A percentile compares a stretch with the other conserved stretches of the same genome.
Conservation (phyloP, 2,113 vertebrate species). For the Epinephelus fuscoguttatus region DNA sequence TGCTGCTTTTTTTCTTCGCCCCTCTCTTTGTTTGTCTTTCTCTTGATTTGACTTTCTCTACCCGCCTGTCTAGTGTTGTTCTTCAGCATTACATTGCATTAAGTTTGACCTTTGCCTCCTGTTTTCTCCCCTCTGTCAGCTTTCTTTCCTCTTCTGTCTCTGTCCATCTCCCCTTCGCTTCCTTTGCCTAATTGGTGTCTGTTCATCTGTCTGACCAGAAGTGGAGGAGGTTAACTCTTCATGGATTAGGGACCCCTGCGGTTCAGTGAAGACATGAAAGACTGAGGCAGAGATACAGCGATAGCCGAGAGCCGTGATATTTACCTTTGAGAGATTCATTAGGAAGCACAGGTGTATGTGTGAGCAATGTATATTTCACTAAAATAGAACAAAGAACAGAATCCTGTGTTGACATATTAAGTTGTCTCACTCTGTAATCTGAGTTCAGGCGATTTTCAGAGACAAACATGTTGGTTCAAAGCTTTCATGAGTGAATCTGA, state of each 20-base stretch:
- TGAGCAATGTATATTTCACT: not conserved
- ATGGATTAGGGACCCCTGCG: slow-evolving; percentile 62
- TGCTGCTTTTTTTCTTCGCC: not conserved
- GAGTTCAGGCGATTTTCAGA: not conserved
- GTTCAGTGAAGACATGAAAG: slow-evolving; percentile 41
- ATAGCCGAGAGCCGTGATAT: not conserved
- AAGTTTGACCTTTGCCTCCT: slow-evolving; percentile 47
- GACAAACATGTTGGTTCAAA: not conserved
- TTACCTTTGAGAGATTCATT: not conserved
- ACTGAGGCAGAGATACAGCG: not conserved
- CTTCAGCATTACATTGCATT: not conserved
- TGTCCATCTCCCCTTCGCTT: not conserved
- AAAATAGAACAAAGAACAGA: not conserved
- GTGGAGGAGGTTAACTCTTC: slow-evolving; percentile 39
- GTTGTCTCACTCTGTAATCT: not conserved
- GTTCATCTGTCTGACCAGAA: not conserved
- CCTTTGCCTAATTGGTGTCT: slow-evolving; percentile 52
- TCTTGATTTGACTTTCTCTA: not conserved
- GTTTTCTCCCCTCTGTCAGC: slow-evolving; percentile 20
- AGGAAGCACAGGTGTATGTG: not conserved
- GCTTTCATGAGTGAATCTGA: slow-evolving; percentile 24
- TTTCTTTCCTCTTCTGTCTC: slow-evolving; percentile 42
- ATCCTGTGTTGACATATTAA: not conserved
- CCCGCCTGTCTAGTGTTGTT: not conserved
- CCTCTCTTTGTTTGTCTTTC: not conserved